A percentile compares a stretch with the other conserved stretches of the same genome.
These are phyloP conservation scores for Cydia pomonella DNA, from an alignment of 1,140 invertebrate species.

Conservation along the genomic window DNA sequence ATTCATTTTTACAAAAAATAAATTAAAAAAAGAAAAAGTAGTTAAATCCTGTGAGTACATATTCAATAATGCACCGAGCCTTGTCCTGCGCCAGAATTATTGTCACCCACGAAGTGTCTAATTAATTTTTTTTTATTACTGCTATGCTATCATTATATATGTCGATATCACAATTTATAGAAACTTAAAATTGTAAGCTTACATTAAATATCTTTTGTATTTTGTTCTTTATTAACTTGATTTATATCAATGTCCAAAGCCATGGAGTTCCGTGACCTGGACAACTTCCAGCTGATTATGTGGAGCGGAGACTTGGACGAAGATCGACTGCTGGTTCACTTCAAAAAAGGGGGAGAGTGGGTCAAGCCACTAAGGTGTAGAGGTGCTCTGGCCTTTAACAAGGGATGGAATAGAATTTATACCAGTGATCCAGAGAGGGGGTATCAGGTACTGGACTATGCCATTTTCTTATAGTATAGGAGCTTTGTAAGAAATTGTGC, in stretches of 20 bases:
- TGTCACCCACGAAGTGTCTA: too few relatives aligned
- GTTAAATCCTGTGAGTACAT: too few relatives aligned
- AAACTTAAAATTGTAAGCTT: too few relatives aligned
- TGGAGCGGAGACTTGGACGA: conserved; percentile 91
- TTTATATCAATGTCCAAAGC: conserved; percentile 62
- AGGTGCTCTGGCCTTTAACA: conserved; percentile 80
- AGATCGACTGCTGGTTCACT: conserved; percentile 84
- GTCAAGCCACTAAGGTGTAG: conserved; percentile 88
- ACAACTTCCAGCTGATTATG: conserved; percentile 87
- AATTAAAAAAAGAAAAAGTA: too few relatives aligned
- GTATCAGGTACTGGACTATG: conserved; percentile 60
- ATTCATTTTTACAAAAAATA: too few relatives aligned
- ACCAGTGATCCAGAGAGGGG: conserved; percentile 67
- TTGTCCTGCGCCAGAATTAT: too few relatives aligned
- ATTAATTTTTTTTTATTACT: too few relatives aligned
- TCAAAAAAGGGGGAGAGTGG: conserved; percentile 79
- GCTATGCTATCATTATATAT: too few relatives aligned
- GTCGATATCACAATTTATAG: too few relatives aligned
- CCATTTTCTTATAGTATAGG: conserved; percentile 36
- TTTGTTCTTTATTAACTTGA: conserved; percentile 21
- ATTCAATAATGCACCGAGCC: too few relatives aligned
- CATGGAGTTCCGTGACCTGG: conserved; percentile 87
- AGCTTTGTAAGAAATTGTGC: too few relatives aligned
- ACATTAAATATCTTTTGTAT: too few relatives aligned
- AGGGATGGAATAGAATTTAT: conserved; percentile 66